These are phyloP conservation scores for Campoplex capitator DNA, from an alignment of 2,888 invertebrate genomes.

Conservation along the genomic window DNA sequence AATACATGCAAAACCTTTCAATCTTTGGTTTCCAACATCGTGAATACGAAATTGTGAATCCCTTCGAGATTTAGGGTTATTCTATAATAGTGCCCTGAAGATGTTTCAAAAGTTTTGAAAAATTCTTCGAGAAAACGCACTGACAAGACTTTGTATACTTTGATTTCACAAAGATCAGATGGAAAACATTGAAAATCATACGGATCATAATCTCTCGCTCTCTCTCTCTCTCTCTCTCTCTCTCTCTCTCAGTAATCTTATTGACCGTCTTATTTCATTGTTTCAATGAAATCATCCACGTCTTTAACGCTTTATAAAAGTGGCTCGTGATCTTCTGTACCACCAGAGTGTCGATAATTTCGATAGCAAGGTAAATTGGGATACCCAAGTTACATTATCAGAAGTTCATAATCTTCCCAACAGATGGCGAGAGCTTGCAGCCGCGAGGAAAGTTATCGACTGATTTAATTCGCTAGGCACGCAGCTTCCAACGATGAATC, in stretches of 20 bases:
- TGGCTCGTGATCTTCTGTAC: not conserved
- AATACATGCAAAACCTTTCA: too few relatives aligned
- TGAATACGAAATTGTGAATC: too few relatives aligned
- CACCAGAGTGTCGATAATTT: constrained; percentile 51
- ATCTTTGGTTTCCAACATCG: too few relatives aligned
- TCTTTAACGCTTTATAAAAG: not conserved
- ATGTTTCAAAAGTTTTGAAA: too few relatives aligned
- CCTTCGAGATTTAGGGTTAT: too few relatives aligned
- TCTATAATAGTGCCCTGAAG: too few relatives aligned
- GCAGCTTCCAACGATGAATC: not conserved
- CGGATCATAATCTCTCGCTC: not conserved
- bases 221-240: too few relatives aligned
- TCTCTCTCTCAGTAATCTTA: not conserved
- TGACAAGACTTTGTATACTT: not conserved
- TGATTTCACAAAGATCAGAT: not conserved
- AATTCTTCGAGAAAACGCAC: too few relatives aligned
- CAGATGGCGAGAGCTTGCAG: constrained; percentile 75
- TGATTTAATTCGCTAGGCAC: not conserved
- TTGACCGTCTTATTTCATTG: not conserved
- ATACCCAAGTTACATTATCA: not conserved
- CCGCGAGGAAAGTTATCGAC: constrained; percentile 40
- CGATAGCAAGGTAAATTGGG: not conserved
- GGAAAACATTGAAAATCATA: not conserved
- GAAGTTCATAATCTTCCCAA: constrained; percentile 55
- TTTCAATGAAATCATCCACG: not conserved